Base-by-base conservation (phyloP, 53 echinoderm and acorn worm genomes). In the Paelopatides confundens region DNA sequence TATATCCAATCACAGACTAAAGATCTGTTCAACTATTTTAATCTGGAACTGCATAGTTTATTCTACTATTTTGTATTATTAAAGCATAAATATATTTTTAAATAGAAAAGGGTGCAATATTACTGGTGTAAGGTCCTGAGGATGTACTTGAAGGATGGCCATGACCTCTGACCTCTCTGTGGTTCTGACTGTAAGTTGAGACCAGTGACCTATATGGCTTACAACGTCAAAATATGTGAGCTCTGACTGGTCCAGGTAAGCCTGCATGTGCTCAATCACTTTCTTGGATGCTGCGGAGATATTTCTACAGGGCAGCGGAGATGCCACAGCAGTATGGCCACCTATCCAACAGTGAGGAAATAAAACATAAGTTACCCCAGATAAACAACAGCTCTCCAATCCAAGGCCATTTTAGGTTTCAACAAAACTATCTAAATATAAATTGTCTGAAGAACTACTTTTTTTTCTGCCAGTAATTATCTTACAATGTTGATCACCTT, bases 171-270 rank as follows among this genome's bases (percentile, higher is more conserved):
- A 89, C 47, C 89, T 54, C 31, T 87, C 88, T 31, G 93, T 95
- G 33, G 95, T 95, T 47, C 97, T 81, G 31, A 97, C 95, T 13
- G 92, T 92, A 62, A 97, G 89, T 87, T 93, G 85, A 18, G 90
- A 53, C 97, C 97, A 97, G 65, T 95, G 88, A 47, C 97, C 97
- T 1, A 78, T 17, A 82, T 97, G 97, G 63, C 88, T 88, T 77
- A 92, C 87, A 4, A 91, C 91, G 77, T 93, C 93, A 78, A 90
- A 92, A 52, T 64, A 85, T 12, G 67, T n/a, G 47, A 93, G 85
- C 26, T 77, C 48, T 29, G 97, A 93, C 70, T 89, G 87, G 74
- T 92, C 90, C 32, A 97, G 86, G 82, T 95, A 95, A 13, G 67
- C 66, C 89, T 97, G 95, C 86, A 95, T 91, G 35, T 90, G 68